phyloP scores from a whole-genome alignment of 2,797 vertebrate genomes.

The Smutsia gigantea region DNA sequence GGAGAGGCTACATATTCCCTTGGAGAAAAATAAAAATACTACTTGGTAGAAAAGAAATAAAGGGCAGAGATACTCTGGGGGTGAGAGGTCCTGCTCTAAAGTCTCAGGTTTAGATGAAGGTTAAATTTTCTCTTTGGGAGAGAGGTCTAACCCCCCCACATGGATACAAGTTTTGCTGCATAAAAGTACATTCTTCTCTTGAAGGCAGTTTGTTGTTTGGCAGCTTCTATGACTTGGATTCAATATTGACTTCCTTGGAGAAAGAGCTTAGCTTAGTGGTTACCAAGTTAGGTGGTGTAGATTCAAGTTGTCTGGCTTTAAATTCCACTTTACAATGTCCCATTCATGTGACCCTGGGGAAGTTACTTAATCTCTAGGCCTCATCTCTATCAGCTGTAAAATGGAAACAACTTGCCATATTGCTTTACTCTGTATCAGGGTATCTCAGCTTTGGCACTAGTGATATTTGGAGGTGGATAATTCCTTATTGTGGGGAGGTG shows the following conservation, averaged over 20 bases:
- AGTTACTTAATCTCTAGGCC: neutral
- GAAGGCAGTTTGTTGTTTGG: neutral
- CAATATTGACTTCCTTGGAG: neutral
- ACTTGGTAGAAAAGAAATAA: neutral
- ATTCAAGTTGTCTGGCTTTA: neutral
- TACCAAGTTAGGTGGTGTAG: neutral
- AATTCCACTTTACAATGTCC: neutral
- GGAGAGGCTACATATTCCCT: neutral
- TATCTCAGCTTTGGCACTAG: neutral
- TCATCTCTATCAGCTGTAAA: neutral
- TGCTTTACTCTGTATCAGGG: neutral
- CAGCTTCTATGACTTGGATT: neutral
- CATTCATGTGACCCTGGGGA: neutral
- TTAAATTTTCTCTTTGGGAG: neutral
- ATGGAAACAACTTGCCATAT: neutral
- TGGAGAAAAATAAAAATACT: neutral
- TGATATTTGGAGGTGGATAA: neutral
- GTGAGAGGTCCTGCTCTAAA: neutral
- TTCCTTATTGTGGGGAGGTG: neutral
- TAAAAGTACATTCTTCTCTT: neutral
- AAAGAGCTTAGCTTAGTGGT: neutral
- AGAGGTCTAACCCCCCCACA: neutral
- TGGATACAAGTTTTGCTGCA: neutral
- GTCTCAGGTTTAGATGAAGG: neutral
- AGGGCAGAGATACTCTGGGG: neutral